Evolutionary conservation across 2,888 invertebrate species (phyloP).

Genomic region (Willowsia nigromaculata): DNA sequence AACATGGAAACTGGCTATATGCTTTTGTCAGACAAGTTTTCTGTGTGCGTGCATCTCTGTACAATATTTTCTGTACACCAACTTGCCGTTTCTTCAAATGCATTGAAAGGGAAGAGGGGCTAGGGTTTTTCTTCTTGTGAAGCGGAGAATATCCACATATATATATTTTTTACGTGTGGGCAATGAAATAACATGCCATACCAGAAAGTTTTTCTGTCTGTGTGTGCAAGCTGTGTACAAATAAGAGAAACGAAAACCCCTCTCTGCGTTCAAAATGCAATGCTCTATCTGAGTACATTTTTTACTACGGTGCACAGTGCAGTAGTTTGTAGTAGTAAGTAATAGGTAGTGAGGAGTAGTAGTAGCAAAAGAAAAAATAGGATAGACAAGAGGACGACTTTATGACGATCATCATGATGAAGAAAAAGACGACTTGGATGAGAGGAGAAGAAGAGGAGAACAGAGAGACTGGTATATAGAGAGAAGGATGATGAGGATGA

Average conservation of each 20-base stretch:
- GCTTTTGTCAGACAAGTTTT: too few species aligned
- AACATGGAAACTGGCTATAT: too few species aligned
- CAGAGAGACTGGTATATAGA: background rate
- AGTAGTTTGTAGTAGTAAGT: background rate
- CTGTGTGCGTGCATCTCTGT: too few species aligned
- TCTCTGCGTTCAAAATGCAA: too few species aligned
- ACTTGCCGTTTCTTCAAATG: too few species aligned
- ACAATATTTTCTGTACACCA: too few species aligned
- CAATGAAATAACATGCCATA: background rate
- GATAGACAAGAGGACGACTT: slow-evolving; percentile 64
- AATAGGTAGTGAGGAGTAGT: background rate
- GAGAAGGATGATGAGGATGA: slow-evolving; percentile 58
- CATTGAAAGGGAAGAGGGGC: background rate
- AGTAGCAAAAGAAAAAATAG: slow-evolving; percentile 27
- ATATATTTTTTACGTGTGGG: background rate
- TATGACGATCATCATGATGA: slow-evolving; percentile 46
- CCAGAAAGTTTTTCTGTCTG: background rate
- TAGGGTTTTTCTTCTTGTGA: too few species aligned
- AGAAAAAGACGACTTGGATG: slow-evolving; percentile 14
- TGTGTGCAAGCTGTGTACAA: too few species aligned
- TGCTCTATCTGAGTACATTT: background rate
- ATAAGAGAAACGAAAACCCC: background rate
- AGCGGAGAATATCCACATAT: background rate
- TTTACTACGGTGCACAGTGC: background rate
- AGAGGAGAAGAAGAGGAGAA: too few species aligned